Evolutionary conservation across 2,888 invertebrate species (phyloP), one percentile per base, ranked within the genome.

Genomic region (Megalurothrips usitatus): DNA sequence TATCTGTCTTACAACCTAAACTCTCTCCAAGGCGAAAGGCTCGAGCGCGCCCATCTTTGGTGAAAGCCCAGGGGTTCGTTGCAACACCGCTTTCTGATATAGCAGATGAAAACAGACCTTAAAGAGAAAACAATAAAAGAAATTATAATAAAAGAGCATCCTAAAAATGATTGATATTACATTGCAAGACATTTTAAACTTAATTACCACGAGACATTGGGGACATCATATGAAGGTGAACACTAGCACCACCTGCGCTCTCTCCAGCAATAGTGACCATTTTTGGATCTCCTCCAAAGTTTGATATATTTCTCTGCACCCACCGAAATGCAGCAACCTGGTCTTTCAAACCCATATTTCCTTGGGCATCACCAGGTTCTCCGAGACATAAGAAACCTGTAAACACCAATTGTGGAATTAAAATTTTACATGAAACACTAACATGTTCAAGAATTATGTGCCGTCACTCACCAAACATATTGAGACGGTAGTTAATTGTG

Each of bases 151-250:
- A 58, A 14, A 58, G 58, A 1, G 14, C 58, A 58, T 6, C 14
- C 11, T 14, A 14, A 58, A 58, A 58, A 4, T 43, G 34, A 58
- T 17, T 58, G 14, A 19, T n/a, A n/a, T n/a, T n/a, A n/a, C n/a
- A n/a, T n/a, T n/a, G n/a, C n/a, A n/a, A n/a, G n/a, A n/a, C 3
- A 75, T 75, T 75, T 75, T 11, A 68, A 23, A 68, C 1, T 26
- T 26, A 10, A 12, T 75, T 75, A 75, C 68, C 68, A n/a, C 9
- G 23, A 26, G 68, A 75, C 68, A 75, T 75, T 23, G 68, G 68
- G 8, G 68, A 75, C 68, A 75, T 75, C 68, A 75, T 75, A 12
- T 75, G 68, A 23, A 75, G 68, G 23, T 75, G 68, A 75, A 75
- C 68, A 75, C 68, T 75, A 26, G 68, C 68, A 12, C 68, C 68